phyloP scores from a whole-genome alignment of 2,797 vertebrate species.

The Gallinago solitaria region DNA sequence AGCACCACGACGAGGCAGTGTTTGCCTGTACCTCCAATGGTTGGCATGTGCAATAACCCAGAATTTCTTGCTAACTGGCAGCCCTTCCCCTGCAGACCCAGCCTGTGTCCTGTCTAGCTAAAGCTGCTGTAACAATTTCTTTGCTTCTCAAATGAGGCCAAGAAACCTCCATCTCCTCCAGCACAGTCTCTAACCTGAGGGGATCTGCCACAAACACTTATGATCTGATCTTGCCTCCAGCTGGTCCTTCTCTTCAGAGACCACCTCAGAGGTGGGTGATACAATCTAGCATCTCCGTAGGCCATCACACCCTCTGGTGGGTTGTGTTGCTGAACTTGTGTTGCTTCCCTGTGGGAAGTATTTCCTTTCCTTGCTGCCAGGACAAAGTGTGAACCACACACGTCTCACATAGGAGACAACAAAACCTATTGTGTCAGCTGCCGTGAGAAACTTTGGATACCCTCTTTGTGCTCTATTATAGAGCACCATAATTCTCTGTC shows the following conservation, averaged over 20 bases:
- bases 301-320: not conserved
- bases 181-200: not conserved
- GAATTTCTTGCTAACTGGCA: not conserved
- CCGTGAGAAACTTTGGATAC: not conserved
- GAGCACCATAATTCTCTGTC: not conserved
- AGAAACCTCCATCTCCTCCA: not conserved
- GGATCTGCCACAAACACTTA: not conserved
- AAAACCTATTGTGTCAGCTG: not conserved
- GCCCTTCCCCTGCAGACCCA: not conserved
- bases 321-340: not conserved
- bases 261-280: not conserved
- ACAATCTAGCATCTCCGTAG: fast-evolving
- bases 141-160: not conserved
- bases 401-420: not conserved
- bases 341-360: not conserved
- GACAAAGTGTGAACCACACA: not conserved
- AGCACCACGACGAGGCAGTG: fast-evolving
- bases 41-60: fast-evolving
- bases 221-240: not conserved
- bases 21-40: no score
- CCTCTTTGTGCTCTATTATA: not conserved
- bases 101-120: not conserved
- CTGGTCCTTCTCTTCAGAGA: not conserved
- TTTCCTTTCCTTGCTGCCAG: not conserved
- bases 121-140: not conserved